Percentiles rank a stretch among this genome's conserved stretches.
These are phyloP conservation scores for Onychostoma macrolepis DNA, from an alignment of 2,113 vertebrate species.

Conservation along the genomic window DNA sequence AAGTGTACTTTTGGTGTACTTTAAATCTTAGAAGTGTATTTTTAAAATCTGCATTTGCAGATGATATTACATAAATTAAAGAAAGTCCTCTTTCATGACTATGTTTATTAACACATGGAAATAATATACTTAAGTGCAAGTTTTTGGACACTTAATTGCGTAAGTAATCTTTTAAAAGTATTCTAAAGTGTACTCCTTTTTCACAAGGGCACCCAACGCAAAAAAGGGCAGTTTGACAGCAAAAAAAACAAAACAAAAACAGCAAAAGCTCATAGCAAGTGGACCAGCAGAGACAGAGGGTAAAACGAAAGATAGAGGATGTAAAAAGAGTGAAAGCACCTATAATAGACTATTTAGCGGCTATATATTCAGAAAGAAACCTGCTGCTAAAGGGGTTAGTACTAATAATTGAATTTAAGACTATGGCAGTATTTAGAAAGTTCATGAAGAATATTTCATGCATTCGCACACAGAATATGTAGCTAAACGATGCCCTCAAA, in stretches of 20 bases:
- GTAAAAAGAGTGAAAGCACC: neutral
- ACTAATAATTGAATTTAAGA: neutral
- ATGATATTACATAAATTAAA: neutral
- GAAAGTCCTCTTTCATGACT: neutral
- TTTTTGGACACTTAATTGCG: too few species aligned
- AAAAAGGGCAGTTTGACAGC: neutral
- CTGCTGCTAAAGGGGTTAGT: neutral
- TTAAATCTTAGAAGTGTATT: neutral
- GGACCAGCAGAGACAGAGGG: neutral
- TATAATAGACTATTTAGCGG: neutral
- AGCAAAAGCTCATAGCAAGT: neutral
- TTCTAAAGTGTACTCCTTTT: neutral
- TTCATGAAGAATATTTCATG: conserved; percentile 6
- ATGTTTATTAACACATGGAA: neutral
- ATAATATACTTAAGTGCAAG: too few species aligned
- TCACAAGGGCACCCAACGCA: neutral
- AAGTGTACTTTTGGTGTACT: neutral
- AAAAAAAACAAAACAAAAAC: neutral
- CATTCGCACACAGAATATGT: neutral
- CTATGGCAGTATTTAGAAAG: neutral
- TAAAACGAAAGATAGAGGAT: neutral
- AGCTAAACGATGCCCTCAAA: neutral
- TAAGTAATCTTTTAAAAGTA: neutral
- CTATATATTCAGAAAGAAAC: neutral
- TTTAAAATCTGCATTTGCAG: neutral